Percentiles rank a stretch among this genome's conserved stretches.
Evolutionary conservation across 2,888 invertebrate species (phyloP).

Genomic region (Drosophila sordidula): DNA sequence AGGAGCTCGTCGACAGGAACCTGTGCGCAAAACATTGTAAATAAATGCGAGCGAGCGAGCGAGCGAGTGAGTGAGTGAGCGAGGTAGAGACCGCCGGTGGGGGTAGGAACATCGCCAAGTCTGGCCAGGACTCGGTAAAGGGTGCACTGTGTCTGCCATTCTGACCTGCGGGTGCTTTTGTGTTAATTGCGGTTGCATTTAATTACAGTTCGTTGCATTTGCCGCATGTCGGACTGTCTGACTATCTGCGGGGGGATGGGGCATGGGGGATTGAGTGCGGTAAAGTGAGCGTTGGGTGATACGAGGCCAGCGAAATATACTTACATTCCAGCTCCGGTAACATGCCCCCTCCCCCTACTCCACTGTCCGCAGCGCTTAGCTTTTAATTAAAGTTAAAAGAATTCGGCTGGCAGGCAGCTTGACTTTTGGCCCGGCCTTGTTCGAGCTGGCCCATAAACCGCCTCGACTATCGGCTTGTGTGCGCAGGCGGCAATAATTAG

Average conservation of each 20-base stretch:
- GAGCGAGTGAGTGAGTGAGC: neutral
- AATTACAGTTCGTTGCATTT: constrained; percentile 76
- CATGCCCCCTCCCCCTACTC: neutral
- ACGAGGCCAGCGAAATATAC: neutral
- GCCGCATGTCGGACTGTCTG: constrained; percentile 33
- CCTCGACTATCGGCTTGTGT: constrained; percentile 23
- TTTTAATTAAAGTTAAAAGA: constrained; percentile 75
- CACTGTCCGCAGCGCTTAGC: constrained; percentile 38
- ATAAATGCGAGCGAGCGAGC: constrained; percentile 56
- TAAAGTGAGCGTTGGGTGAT: no score
- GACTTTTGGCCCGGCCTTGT: constrained; percentile 18
- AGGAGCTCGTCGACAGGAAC: constrained; percentile 48
- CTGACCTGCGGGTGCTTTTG: constrained; percentile 76
- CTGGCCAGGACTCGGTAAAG: constrained; percentile 10
- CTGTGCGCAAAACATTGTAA: constrained; percentile 71
- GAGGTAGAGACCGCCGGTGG: neutral
- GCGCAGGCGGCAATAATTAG: constrained; percentile 46
- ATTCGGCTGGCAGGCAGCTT: constrained; percentile 42
- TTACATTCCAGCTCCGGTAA: constrained; percentile 10
- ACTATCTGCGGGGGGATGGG: constrained; percentile 5
- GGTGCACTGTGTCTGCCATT: constrained; percentile 60
- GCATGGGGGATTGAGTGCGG: neutral
- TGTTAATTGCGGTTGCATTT: constrained; percentile 82
- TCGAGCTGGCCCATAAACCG: neutral
- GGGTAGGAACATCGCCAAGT: neutral